Base-by-base conservation (phyloP, 2,113 vertebrate genomes). In the Nematolebias whitei region DNA sequence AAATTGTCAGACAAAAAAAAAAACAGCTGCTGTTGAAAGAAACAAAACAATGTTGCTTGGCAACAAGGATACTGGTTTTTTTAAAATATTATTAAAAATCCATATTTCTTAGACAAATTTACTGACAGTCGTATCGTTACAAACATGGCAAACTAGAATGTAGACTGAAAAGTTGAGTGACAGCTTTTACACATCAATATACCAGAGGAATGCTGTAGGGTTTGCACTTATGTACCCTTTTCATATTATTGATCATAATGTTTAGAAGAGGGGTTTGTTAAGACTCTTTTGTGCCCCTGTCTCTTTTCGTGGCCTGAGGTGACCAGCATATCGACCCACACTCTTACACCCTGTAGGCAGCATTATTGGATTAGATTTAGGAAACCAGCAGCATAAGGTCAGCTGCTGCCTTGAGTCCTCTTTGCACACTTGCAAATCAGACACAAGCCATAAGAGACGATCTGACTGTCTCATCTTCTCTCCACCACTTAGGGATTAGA, bases 311-410 rank as follows among this genome's bases (percentile, higher is more conserved):
- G 16, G 24, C 32, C 24, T 41, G 1, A 18, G 45, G 22, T 54
- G 44, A 44, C 55, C 22, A 45, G 15, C n/a, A 35, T 48, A 40
- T 32, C 32, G 14, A 40, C 47, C 32, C 62, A 26, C 57, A 49
- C 43, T 13, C n/a, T 35, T 22, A 11, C 20, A 29, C 20, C 44
- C 48, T 23, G 18, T 7, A 48, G 40, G 35, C 47, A 58, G 29
- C 8, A 39, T 32, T 62, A 51, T 61, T 61, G 48, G 16, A 66
- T 63, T 63, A 55, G 11, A 64, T 60, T 52, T 51, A 51, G 41
- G 18, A 73, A 73, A 43, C 23, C 32, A 45, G 41, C 56, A 50
- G 55, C 45, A 74, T 45, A 70, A 66, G 41, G 56, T 77, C 61
- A 74, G 39, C 45, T 44, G 24, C 56, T 53, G 16, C 55, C 41